Evolutionary conservation across 2,797 vertebrate species (phyloP).

Genomic region (Carcharodon carcharias): DNA sequence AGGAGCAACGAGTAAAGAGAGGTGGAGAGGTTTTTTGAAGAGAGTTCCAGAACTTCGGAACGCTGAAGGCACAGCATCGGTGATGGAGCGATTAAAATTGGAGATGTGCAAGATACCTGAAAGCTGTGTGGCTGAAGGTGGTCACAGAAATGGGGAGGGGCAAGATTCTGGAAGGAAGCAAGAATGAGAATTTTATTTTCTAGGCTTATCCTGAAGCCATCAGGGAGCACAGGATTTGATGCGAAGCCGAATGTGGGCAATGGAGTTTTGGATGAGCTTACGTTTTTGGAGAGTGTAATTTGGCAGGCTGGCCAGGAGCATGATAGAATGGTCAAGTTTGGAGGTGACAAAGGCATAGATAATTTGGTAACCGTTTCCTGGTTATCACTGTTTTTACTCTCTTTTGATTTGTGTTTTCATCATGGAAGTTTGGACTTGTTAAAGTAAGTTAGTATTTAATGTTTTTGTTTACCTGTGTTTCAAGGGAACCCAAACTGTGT

Average conservation of each 20-base stretch:
- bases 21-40: neutral
- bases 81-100: neutral
- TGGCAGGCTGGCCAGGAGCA: neutral
- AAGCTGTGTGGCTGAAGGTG: no score
- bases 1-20: neutral
- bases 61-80: neutral
- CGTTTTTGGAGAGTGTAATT: neutral
- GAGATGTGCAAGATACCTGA: no score
- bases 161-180: no score
- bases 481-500: neutral
- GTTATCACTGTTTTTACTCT: neutral
- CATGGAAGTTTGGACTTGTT: neutral
- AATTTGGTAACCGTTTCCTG: neutral
- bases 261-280: neutral
- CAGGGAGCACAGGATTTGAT: neutral
- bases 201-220: neutral
- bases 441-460: neutral
- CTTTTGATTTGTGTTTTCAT: neutral
- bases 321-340: no score
- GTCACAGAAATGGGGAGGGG: no score
- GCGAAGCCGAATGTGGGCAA: neutral
- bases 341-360: neutral
- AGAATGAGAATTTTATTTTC: neutral
- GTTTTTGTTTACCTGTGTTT: neutral
- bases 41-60: neutral